phyloP scores from a whole-genome alignment of 2,113 vertebrate species.

The Motacilla tschutschensis region DNA sequence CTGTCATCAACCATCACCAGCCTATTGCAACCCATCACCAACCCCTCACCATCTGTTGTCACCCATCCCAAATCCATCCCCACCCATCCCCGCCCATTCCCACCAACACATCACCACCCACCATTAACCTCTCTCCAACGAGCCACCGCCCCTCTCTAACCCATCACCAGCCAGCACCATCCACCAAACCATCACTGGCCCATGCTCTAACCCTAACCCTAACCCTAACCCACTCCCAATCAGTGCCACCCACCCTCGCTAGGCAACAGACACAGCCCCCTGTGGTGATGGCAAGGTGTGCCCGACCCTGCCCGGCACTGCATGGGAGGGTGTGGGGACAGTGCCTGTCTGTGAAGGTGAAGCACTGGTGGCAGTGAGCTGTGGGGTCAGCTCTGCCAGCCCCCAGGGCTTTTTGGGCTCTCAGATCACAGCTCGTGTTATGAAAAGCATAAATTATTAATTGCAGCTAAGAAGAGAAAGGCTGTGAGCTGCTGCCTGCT shows the following conservation, averaged over 20 bases:
- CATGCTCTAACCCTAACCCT: not conserved
- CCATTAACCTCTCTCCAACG: not conserved
- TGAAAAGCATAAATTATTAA: not conserved
- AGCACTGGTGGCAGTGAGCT: not conserved
- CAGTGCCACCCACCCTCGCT: not conserved
- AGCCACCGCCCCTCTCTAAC: not conserved
- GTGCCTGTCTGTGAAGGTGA: not conserved
- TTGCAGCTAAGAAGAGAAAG: not conserved
- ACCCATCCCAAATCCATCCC: not conserved
- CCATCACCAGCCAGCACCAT: not conserved
- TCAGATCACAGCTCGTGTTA: not conserved
- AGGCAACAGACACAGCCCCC: not conserved
- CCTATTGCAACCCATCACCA: not conserved
- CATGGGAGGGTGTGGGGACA: not conserved
- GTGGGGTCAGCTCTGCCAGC: not conserved
- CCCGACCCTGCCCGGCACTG: fast-evolving
- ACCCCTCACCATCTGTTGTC: not conserved
- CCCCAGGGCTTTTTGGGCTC: not conserved
- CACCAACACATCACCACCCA: too few species aligned
- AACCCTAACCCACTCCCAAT: not conserved
- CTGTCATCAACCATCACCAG: not conserved
- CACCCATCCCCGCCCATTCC: too few species aligned
- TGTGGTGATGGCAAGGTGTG: too few species aligned
- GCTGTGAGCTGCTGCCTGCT: not conserved
- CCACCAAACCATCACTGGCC: not conserved